Evolutionary conservation across 1,140 invertebrate species (phyloP).

Genomic region (Pseudachorutes palmiensis): DNA sequence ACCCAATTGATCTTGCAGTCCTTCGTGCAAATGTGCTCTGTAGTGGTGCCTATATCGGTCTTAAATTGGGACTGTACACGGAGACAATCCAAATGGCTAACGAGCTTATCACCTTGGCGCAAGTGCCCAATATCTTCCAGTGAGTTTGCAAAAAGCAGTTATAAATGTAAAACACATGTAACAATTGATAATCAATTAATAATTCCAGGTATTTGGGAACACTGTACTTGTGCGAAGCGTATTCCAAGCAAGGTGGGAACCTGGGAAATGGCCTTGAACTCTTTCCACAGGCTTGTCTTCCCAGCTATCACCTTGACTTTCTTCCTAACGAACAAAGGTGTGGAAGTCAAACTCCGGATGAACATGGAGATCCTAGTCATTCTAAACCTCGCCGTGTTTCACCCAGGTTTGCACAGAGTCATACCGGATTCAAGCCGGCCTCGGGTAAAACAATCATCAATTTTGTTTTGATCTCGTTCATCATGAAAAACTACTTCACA

Average conservation of each 20-base stretch:
- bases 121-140: background rate
- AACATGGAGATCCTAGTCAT: too few species aligned
- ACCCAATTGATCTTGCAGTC: slow-evolving; percentile 20
- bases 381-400: too few species aligned
- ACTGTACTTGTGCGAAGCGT: slow-evolving; percentile 30
- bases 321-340: too few species aligned
- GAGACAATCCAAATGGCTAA: slow-evolving; percentile 7
- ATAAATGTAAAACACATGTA: too few species aligned
- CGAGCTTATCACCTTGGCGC: background rate
- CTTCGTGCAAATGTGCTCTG: slow-evolving; percentile 32
- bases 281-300: background rate
- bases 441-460: too few species aligned
- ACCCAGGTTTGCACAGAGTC: slow-evolving; percentile 7
- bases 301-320: background rate
- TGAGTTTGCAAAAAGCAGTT: background rate
- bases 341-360: too few species aligned
- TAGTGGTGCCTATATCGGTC: slow-evolving; percentile 25
- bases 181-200: too few species aligned
- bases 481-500: slow-evolving; percentile 39
- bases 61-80: slow-evolving; percentile 24
- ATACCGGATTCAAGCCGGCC: too few species aligned
- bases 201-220: slow-evolving; percentile 24
- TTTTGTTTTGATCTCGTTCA: too few species aligned
- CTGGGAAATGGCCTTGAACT: background rate
- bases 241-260: slow-evolving; percentile 20